These are phyloP conservation scores for Silurus aristotelis DNA, from an alignment of 2,797 vertebrate species.

Conservation along the genomic window DNA sequence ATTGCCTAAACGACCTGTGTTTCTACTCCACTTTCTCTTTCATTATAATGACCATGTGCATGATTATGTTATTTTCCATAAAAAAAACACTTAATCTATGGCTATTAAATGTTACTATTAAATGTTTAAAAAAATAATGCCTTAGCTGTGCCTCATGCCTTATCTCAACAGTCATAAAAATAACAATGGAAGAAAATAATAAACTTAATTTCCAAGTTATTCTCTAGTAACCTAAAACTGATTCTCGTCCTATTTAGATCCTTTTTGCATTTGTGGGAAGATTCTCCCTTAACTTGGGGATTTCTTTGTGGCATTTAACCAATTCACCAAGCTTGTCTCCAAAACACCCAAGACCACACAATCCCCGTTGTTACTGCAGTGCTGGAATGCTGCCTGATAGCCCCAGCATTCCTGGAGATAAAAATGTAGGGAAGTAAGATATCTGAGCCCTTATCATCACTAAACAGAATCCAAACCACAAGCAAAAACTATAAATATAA, in stretches of 20 bases:
- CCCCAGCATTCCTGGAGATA: slow-evolving; percentile 70
- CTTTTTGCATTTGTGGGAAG: slow-evolving; percentile 26
- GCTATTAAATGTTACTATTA: neutral
- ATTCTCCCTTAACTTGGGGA: slow-evolving; percentile 43
- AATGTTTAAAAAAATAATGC: neutral
- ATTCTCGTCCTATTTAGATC: slow-evolving; percentile 8
- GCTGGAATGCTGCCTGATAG: slow-evolving; percentile 60
- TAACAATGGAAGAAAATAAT: neutral
- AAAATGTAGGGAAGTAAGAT: slow-evolving; percentile 61
- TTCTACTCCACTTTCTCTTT: slow-evolving; percentile 7
- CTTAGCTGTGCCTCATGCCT: neutral
- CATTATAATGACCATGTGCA: slow-evolving; percentile 19
- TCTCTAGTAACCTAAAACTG: neutral
- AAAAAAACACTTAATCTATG: neutral
- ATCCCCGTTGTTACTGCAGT: slow-evolving; percentile 58
- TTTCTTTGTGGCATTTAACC: slow-evolving; percentile 58
- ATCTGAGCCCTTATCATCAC: slow-evolving; percentile 60
- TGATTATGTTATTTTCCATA: neutral
- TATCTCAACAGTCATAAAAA: neutral
- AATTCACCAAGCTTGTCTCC: slow-evolving; percentile 49
- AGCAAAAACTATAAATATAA: slow-evolving; percentile 60
- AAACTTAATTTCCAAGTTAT: neutral
- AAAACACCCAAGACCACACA: slow-evolving; percentile 31
- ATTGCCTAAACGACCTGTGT: slow-evolving; percentile 25
- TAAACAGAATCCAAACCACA: slow-evolving; percentile 61